These are phyloP conservation scores for Hozukius guyotensis DNA, from an alignment of 2,797 vertebrate genomes.

Conservation along the genomic window DNA sequence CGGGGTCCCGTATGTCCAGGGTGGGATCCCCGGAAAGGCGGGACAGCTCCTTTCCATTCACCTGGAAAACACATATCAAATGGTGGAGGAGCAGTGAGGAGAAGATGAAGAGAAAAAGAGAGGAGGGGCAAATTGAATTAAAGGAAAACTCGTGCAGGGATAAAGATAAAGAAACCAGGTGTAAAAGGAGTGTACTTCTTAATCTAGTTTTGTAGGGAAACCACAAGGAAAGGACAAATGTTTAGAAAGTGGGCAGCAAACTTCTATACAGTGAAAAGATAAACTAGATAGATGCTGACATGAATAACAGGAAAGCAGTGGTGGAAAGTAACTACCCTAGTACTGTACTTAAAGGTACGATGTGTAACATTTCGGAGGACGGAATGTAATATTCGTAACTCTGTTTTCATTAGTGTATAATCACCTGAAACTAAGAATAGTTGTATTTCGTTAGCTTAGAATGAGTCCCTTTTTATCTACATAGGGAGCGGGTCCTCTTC, in stretches of 20 bases:
- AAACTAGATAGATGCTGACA: not conserved
- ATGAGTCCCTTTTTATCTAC: too few relatives aligned
- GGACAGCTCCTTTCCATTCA: slow-evolving; percentile 87
- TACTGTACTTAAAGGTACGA: accelerated
- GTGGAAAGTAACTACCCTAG: not conserved
- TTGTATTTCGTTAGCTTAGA: too few relatives aligned
- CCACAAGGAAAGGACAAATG: not conserved
- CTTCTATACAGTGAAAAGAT: not conserved
- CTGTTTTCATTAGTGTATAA: too few relatives aligned
- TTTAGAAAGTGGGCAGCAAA: not conserved
- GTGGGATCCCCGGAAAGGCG: slow-evolving; percentile 85
- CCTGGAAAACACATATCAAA: slow-evolving; percentile 64
- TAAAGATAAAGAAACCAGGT: not conserved
- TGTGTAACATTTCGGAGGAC: too few relatives aligned
- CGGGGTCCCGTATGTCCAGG: slow-evolving; percentile 83
- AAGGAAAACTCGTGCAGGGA: not conserved
- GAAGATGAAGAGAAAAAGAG: not conserved
- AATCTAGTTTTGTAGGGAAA: not conserved
- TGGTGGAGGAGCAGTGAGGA: not conserved
- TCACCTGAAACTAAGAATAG: too few relatives aligned
- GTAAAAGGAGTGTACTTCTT: not conserved
- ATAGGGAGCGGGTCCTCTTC: too few relatives aligned
- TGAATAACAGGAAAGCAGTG: not conserved
- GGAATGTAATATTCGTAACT: too few relatives aligned
- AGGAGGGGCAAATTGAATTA: not conserved